These are phyloP conservation scores for Nipponacmea schrenckii DNA, from an alignment of 2,888 invertebrate genomes.

Conservation along the genomic window DNA sequence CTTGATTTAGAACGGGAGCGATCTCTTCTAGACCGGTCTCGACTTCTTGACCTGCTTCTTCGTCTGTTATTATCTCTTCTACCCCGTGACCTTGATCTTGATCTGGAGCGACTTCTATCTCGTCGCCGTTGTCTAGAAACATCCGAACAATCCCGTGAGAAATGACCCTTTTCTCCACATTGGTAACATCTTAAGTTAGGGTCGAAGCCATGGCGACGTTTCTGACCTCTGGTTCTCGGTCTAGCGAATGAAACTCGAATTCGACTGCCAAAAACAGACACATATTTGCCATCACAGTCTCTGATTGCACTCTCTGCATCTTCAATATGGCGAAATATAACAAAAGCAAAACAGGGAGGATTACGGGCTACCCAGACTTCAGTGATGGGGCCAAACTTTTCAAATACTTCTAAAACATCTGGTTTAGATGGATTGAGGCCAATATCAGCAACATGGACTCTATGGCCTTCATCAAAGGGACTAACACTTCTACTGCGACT, in stretches of 20 bases:
- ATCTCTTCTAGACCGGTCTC: no score
- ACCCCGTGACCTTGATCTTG: background rate
- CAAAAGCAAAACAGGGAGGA: constrained; percentile 75
- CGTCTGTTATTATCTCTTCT: no score
- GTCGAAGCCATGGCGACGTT: constrained; percentile 68
- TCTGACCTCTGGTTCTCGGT: constrained; percentile 71
- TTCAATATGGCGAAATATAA: constrained; percentile 72
- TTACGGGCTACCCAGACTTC: constrained; percentile 75
- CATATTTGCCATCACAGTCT: constrained; percentile 81
- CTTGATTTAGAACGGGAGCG: no score
- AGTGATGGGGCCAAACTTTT: constrained; percentile 71
- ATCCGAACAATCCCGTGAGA: constrained; percentile 71
- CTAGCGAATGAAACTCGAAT: constrained; percentile 72
- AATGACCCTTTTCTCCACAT: constrained; percentile 73
- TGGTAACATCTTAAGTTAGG: constrained; percentile 74
- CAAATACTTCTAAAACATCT: constrained; percentile 72
- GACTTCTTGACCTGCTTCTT: no score
- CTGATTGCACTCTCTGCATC: constrained; percentile 81
- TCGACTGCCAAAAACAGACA: constrained; percentile 69
- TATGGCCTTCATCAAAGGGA: constrained; percentile 35
- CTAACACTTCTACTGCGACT: constrained; percentile 39
- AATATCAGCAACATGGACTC: constrained; percentile 72
- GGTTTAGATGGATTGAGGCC: constrained; percentile 71
- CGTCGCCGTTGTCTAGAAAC: constrained; percentile 31
- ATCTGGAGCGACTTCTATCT: background rate